Evolutionary conservation across 2,113 vertebrate genomes (phyloP), one percentile per base, ranked within the genome.

Genomic region (Engystomops pustulosus): DNA sequence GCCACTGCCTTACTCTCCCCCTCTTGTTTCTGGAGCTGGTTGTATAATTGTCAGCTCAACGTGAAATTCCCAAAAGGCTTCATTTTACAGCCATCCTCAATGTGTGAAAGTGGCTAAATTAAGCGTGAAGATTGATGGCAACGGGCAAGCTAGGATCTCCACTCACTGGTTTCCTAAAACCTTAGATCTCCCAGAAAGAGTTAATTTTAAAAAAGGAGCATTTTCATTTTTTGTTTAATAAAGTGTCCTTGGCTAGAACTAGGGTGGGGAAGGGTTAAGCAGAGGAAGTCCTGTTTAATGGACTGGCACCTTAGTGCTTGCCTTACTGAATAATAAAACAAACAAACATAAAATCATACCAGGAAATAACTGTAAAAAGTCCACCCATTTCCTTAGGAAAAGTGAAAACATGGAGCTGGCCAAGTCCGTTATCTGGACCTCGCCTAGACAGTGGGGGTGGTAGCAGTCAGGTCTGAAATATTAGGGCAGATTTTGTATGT

Each of bases 1-100:
- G 87, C 92, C 89, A 91, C 91, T 92, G 45, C 12, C 60, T 12
- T 51, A 58, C 41, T 82, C 49, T 30, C 49, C 51, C n/a, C 85
- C 85, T 70, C 34, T 74, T 74, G 30, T 91, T 90, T 88, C 87
- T 88, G 74, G 76, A 90, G 87, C 85, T 91, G 91, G 86, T 87
- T 85, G 90, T 90, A 8, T 77, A 58, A 80, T 81, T 75, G 87
- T 85, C 90, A 91, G 83, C 87, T 51, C 90, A 90, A 93, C 88
- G 90, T 91, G 93, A 91, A 91, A 93, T 93, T 93, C 93, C 90
- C 90, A 89, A 91, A 83, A 91, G 89, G 89, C 91, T 93, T 91
- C 87, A 88, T 93, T 92, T 92, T 89, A 91, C 89, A 87, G 85
- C 88, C 71, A 84, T 87, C 86, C 86, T 88, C 88, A 88, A 90